These are phyloP conservation scores for Leistus spinibarbis DNA, from an alignment of 2,888 invertebrate species.

Conservation along the genomic window DNA sequence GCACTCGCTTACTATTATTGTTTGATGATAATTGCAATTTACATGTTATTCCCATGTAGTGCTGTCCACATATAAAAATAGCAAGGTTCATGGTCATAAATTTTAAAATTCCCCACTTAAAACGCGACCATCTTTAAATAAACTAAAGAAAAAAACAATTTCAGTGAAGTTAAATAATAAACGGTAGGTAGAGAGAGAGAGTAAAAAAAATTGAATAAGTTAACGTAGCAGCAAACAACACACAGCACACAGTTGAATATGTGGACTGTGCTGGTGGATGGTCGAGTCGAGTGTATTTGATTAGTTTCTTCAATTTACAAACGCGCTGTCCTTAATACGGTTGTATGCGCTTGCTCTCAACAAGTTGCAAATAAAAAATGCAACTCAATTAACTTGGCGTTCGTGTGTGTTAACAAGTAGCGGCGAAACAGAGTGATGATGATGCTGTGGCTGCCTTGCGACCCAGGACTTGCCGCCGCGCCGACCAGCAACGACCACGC, in stretches of 20 bases:
- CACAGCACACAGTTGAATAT: neutral
- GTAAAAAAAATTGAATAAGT: neutral
- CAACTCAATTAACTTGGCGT: constrained; percentile 33
- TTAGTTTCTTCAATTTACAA: constrained; percentile 37
- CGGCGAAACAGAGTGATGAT: neutral
- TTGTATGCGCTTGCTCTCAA: constrained; percentile 1
- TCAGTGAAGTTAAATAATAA: constrained; percentile 8
- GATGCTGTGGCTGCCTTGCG: neutral
- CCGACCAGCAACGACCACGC: neutral
- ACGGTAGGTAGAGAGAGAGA: constrained; percentile 16
- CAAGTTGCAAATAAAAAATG: constrained; percentile 34
- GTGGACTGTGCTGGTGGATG: neutral
- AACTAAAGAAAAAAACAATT: constrained; percentile 16
- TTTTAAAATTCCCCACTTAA: constrained; percentile 5
- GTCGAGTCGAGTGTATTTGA: constrained; percentile 17
- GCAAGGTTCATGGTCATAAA: constrained; percentile 10
- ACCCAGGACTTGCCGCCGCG: neutral
- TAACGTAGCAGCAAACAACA: neutral
- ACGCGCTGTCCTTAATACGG: constrained; percentile 31
- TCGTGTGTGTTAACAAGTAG: constrained; percentile 32
- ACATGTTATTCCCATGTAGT: neutral
- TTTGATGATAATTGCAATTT: neutral
- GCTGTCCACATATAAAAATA: neutral
- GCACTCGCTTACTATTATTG: too few species aligned
- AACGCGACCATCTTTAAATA: constrained; percentile 17